Evolutionary conservation across 2,113 vertebrate species (phyloP), one percentile per base, ranked within the genome.

Genomic region (Clarias magur): DNA sequence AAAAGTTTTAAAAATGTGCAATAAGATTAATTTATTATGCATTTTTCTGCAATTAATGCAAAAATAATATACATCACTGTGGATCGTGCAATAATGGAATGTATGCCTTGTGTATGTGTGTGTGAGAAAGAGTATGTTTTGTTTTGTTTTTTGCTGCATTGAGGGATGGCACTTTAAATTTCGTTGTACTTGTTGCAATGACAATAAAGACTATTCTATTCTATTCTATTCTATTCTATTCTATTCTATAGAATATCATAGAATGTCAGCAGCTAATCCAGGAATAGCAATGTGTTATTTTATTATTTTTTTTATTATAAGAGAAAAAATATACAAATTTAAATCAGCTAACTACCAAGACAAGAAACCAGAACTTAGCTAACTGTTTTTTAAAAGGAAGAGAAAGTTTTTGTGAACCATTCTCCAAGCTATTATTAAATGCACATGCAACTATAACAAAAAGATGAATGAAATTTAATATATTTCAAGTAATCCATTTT

Each of bases 401-500:
- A 2, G n/a, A 27, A 6, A 6, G 7, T 25, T 75, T 23, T 75
- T 75, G 11, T 48, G 72, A 1, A 42, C 30, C 6, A 75, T 53
- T 75, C 38, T 48, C 48, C 38, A 48, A 48, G 42, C 21, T 25
- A 48, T 72, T 38, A 57, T 57, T 17, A 80, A 80, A 57, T 17
- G n/a, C 17, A 80, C 48, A 80, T 21, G n/a, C 17, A 57, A 57
- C 13, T n/a, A 56, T 56, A 21, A 1, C 27, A 72, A 38, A 72
- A 72, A 21, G 27, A 72, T 21, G 21, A 80, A 30, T 56, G 25
- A 17, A 2, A 57, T 19, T 54, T 57, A 27, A 79, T 9, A 27
- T 57, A 27, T 80, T 80, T 59, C 30, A 59, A 59, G 56, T 56
- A 80, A 59, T 59, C 78, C 78, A 59, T 59, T 80, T 48, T 80